Conservation (phyloP, 2,888 invertebrate species). For the Nysson spinosus region DNA sequence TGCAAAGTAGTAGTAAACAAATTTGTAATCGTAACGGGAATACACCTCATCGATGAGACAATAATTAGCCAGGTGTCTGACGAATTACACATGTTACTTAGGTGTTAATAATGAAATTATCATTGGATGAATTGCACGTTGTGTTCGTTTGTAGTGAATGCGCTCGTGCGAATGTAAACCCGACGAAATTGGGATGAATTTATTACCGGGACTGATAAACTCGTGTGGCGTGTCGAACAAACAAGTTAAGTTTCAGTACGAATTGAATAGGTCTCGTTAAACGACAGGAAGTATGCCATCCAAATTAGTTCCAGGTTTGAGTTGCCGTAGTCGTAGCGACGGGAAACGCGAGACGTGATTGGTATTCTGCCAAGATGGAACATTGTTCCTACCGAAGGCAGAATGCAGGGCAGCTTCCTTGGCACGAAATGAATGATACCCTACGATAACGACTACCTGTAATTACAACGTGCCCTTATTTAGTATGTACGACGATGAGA, state of each 20-base stretch:
- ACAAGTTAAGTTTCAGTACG: not conserved
- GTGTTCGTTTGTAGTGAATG: no score
- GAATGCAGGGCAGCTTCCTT: slow-evolving; percentile 7
- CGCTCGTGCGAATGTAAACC: no score
- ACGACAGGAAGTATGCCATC: slow-evolving; percentile 22
- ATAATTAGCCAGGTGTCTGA: no score
- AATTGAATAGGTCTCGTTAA: slow-evolving; percentile 10
- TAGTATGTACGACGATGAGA: not conserved
- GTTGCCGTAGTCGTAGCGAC: slow-evolving; percentile 7
- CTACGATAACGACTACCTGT: slow-evolving; percentile 23
- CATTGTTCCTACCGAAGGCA: slow-evolving; percentile 26
- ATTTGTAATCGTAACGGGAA: no score
- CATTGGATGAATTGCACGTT: no score
- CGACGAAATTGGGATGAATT: no score
- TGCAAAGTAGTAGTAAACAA: no score
- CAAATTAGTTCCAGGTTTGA: slow-evolving; percentile 30
- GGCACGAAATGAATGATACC: slow-evolving; percentile 25
- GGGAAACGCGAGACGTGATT: slow-evolving; percentile 38
- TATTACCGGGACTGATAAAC: no score
- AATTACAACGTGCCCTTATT: slow-evolving; percentile 17
- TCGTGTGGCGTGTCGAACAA: not conserved
- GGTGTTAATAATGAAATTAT: no score
- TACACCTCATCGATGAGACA: no score
- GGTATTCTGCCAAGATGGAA: slow-evolving; percentile 39
- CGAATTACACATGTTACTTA: no score